Base-by-base conservation (phyloP, 2,113 vertebrate species). In the Halichoeres trimaculatus region DNA sequence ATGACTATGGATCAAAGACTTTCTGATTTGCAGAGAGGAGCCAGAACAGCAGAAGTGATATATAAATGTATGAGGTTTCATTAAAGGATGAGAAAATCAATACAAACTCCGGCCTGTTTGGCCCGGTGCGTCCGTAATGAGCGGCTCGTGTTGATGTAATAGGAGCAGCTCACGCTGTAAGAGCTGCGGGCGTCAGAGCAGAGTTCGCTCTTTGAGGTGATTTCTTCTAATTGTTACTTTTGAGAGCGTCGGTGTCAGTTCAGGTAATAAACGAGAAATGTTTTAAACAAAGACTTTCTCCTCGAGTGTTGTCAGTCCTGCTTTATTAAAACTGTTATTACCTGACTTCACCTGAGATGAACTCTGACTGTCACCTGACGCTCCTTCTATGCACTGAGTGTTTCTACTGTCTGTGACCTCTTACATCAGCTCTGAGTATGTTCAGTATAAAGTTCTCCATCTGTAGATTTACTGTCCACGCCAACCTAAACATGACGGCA, bases 281-380 rank as follows among this genome's bases (percentile, higher is more conserved):
- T 60, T 75, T 35, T 35, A 63, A 82, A 73, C 62, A 56, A 64
- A 76, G 26, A 67, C 50, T 62, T 45, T 73, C n/a, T 72, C 30
- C 52, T 45, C 16, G 2, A 23, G 45, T 24, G 50, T 54, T 30
- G 30, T 4, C 30, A 30, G 30, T 30, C n/a, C n/a, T n/a, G n/a
- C n/a, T 30, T 30, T 30, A 30, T 30, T 30, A 3, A 30, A 30
- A 30, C 30, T n/a, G n/a, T n/a, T n/a, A n/a, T n/a, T n/a, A n/a
- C 30, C 30, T 30, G 30, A 30, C 3, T 30, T 30, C 30, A 30
- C 30, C 30, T 30, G 3, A 30, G 30, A 45, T 17, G 43, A 45
- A 1, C 16, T 45, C 16, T 45, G 40, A 14, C 16, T 45, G 16
- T 30, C 30, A 30, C 30, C 30, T 30, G 30, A 30, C 30, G 30